phyloP scores from a whole-genome alignment of 2,113 vertebrate species.

The Cyanistes caeruleus region DNA sequence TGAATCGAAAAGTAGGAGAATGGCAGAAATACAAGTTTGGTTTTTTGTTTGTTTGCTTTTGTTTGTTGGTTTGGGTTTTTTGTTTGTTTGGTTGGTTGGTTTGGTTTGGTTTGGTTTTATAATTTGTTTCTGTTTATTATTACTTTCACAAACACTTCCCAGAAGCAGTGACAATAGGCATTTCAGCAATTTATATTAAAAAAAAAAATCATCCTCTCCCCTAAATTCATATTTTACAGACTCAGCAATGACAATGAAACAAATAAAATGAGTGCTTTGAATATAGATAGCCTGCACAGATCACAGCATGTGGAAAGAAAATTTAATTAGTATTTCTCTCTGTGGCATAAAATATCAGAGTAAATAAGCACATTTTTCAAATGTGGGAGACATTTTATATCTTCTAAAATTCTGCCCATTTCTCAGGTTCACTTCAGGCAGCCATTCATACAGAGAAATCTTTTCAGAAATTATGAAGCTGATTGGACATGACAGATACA shows the following conservation, averaged over 20 bases:
- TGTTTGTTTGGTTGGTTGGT: background rate
- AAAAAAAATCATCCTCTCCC: background rate
- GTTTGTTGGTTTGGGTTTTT: background rate
- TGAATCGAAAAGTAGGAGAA: background rate
- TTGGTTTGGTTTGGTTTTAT: background rate
- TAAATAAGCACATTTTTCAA: background rate
- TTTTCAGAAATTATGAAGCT: background rate
- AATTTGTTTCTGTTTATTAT: background rate
- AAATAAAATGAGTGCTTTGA: background rate
- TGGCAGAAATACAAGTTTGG: background rate
- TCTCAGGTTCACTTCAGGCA: background rate
- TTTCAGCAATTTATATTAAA: background rate
- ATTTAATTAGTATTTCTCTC: background rate
- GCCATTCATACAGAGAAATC: background rate
- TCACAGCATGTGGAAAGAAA: background rate
- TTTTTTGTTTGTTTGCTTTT: fast-evolving
- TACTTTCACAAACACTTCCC: background rate
- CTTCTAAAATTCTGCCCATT: background rate
- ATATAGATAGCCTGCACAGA: background rate
- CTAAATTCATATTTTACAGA: background rate
- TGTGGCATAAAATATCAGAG: background rate
- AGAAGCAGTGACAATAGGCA: background rate
- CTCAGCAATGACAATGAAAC: background rate
- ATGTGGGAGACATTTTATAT: background rate
- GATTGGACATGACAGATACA: background rate